Base-by-base conservation (phyloP, 64 coral and sea anemone species). In the Montipora efflorescens region DNA sequence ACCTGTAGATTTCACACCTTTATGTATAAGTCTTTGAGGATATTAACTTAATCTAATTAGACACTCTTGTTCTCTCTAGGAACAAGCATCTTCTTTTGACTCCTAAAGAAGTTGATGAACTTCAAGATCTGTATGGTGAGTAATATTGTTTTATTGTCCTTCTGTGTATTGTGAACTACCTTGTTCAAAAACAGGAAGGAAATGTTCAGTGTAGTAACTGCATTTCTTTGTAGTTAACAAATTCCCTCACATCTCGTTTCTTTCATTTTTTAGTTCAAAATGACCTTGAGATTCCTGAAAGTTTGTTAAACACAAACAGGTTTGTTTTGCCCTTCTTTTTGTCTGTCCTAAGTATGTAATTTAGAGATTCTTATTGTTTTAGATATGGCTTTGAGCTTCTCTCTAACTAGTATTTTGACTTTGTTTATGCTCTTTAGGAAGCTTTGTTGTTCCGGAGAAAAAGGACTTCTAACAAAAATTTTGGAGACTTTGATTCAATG, bases 51-150 rank as follows among this genome's bases (percentile, higher is more conserved):
- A 52, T n/a, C 7, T 74, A 22, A 61, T 22, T 18, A 12, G 18
- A 70, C 22, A 0, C 8, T 73, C 12, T 77, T 71, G 4, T 25
- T 4, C 61, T 59, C 82, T 18, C 57, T 82, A 96, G 95, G 77
- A 98, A 98, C 71, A 98, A 98, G 45, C 94, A 98, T 80, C 91
- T 98, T 10, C 89, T 98, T 47, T 82, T 98, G 72, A 95, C 97
- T 13, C 76, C 89, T 1, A 59, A 47, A 79, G 97, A 98, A 84
- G 55, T 96, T 10, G 94, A 96, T 91, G 97, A 98, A 66, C 84
- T 98, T 5, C 83, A 95, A 75, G 97, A 94, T 2, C 52, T 98
- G 11, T 98, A 98, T 75, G 90, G 97, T 98, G 74, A 94, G 92
- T 15, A 16, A 7, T n/a, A 48, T 77, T 16, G 4, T 76, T 57